Evolutionary conservation across 2,113 vertebrate species (phyloP), one percentile per base, ranked within the genome.

Genomic region (Notarius quadriscutis): DNA sequence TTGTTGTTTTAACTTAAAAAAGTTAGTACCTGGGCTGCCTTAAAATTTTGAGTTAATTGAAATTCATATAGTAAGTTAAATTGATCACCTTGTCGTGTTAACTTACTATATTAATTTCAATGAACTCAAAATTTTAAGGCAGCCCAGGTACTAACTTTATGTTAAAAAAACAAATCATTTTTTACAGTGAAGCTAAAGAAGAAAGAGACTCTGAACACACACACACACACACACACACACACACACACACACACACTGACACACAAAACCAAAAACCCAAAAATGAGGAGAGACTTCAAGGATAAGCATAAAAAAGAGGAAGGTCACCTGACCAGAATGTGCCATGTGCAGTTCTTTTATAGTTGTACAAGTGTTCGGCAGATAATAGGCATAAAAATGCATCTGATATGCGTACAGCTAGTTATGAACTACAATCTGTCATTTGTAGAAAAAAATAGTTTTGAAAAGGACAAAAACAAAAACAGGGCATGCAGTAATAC

Each of bases 261-360:
- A 41, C 34, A 27, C 63, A 67, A 69, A 55, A 20, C 5, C 41
- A 41, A 41, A 41, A 41, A 34, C 34, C 34, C 34, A 1, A 34
- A 34, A 34, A 41, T 4, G 41, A 41, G 41, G 41, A 41, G 41
- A 41, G 41, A n/a, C 72, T 72, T 81, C 53, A 87, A 71, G 71
- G 75, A 75, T 75, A 79, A 57, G 25, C 65, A 18, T 48, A 65
- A 50, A 77, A 87, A 87, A 83, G 86, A 84, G 27, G 41, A 18
- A 25, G 25, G 27, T 86, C 81, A 65, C 15, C 7, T 62, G 77
- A 81, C 50, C 71, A 34, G 67, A 84, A 85, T 81, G 80, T 69
- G 62, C 25, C 5, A 50, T 50, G 8, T 67, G 34, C 30, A 48
- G 34, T 34, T 55, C 25, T 87, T 83, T 71, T 48, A 25, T 87